A percentile compares a stretch with the other conserved stretches of the same genome.
These are phyloP conservation scores for Diuraphis noxia DNA, from an alignment of 1,140 invertebrate species.

Conservation along the genomic window DNA sequence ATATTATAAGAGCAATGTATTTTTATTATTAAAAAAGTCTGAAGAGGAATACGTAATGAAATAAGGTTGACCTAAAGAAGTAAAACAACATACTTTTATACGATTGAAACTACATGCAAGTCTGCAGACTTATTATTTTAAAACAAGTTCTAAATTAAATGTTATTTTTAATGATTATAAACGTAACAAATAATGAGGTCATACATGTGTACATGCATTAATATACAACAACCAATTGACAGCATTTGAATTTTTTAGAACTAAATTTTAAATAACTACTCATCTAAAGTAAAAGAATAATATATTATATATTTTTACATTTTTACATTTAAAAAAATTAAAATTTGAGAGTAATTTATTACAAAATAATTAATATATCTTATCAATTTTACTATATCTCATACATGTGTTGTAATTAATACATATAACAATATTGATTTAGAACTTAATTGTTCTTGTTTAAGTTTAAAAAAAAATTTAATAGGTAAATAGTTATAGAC, in stretches of 20 bases:
- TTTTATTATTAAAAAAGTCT: not conserved
- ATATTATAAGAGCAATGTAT: not conserved
- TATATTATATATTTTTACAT: no score
- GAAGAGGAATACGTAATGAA: not conserved
- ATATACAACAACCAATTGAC: not conserved
- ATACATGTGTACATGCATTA: not conserved
- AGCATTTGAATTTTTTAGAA: not conserved
- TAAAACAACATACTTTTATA: not conserved
- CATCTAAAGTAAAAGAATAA: not conserved
- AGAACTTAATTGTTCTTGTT: not conserved
- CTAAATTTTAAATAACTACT: not conserved
- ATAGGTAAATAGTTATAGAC: no score
- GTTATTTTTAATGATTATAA: constrained; percentile 11
- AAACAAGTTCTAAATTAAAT: constrained; percentile 24
- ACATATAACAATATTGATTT: not conserved
- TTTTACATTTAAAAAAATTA: not conserved
- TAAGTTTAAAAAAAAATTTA: not conserved
- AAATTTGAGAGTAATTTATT: not conserved
- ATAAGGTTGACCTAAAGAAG: constrained; percentile 21
- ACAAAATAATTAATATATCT: not conserved
- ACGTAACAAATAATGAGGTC: not conserved
- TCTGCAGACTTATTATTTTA: constrained; percentile 19
- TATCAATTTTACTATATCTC: not conserved
- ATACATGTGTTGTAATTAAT: not conserved
- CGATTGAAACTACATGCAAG: not conserved